Evolutionary conservation across 2,797 vertebrate species (phyloP).

Genomic region (Okamejei kenojei): DNA sequence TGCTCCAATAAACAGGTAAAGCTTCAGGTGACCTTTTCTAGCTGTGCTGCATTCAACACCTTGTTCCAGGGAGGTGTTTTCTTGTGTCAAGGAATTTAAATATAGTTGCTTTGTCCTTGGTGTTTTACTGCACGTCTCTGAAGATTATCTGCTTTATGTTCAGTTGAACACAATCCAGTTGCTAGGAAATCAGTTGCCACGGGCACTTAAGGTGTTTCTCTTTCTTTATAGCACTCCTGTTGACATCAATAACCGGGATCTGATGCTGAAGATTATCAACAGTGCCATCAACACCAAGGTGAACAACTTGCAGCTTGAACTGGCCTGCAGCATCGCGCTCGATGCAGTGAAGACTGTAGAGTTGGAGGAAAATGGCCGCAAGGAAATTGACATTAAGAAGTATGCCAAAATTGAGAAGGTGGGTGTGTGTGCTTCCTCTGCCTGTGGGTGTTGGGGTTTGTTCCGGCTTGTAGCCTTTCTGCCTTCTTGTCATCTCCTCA

Average conservation of each 20-base stretch:
- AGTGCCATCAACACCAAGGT: conserved; percentile 90
- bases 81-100: background rate
- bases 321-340: conserved; percentile 83
- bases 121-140: background rate
- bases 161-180: background rate
- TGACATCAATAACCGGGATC: conserved; percentile 68
- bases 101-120: background rate
- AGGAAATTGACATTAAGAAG: conserved; percentile 93
- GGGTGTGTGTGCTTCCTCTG: background rate
- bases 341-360: conserved; percentile 85
- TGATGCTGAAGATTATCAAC: conserved; percentile 86
- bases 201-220: background rate
- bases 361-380: conserved; percentile 80
- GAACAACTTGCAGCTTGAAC: conserved; percentile 74
- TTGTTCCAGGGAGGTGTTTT: background rate
- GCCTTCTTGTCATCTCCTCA: no score
- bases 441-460: conserved; percentile 15
- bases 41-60: background rate
- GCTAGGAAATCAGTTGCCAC: background rate
- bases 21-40: background rate
- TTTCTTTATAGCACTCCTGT: conserved; percentile 65
- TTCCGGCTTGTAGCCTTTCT: no score
- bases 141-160: background rate
- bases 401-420: conserved; percentile 95
- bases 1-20: background rate